phyloP scores from a whole-genome alignment of 2,888 invertebrate species.

The Julus scandinavius region DNA sequence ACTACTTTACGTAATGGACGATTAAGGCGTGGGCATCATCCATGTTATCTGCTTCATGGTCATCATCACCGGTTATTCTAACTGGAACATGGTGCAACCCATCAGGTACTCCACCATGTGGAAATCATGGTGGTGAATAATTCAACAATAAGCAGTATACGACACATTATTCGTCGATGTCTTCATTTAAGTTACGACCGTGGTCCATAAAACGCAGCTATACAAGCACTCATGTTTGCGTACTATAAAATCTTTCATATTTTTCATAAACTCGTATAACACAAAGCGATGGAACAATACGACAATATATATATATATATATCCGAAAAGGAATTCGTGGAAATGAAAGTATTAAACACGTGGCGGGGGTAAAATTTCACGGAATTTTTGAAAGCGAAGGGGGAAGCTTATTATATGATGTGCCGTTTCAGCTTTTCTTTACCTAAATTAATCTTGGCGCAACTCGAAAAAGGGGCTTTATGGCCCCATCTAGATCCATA shows the following conservation, averaged over 20 bases:
- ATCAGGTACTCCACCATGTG: not conserved
- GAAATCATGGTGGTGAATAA: not conserved
- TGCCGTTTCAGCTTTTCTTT: not conserved
- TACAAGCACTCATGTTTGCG: no score
- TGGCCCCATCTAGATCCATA: not conserved
- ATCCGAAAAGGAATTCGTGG: conserved; percentile 33
- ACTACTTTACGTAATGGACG: not conserved
- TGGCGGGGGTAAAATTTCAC: not conserved
- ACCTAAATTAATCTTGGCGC: conserved; percentile 4
- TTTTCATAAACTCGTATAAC: conserved; percentile 20
- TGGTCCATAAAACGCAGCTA: not conserved
- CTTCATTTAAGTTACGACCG: not conserved
- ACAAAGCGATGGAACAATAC: not conserved
- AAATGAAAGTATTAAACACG: not conserved
- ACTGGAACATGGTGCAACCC: not conserved
- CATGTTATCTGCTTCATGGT: no score
- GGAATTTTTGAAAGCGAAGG: not conserved
- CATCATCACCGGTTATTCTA: no score
- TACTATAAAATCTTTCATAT: conserved; percentile 21
- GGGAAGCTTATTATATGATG: no score
- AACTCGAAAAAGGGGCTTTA: not conserved
- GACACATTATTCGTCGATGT: not conserved
- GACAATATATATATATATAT: not conserved
- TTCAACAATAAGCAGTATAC: not conserved
- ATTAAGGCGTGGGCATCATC: no score